A percentile compares a stretch with the other conserved stretches of the same genome.
Conservation (phyloP, 2,888 invertebrate genomes). For the Acrobasis suavella region DNA sequence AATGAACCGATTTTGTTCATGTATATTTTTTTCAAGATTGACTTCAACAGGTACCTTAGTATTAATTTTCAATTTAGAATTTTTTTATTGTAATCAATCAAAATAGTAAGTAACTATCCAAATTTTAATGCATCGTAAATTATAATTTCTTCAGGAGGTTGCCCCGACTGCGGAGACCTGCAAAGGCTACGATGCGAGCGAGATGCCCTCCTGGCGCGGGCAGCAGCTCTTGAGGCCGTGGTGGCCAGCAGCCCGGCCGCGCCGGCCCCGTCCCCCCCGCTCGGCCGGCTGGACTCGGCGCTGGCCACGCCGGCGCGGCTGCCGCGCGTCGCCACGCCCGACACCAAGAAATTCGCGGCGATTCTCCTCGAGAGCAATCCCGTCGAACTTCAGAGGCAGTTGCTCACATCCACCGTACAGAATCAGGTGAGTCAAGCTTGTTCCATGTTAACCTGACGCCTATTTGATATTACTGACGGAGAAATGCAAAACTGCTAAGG, state of each 20-base stretch:
- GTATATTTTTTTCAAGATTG: too few species aligned
- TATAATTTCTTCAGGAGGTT: conserved; percentile 35
- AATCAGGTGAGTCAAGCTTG: conserved; percentile 85
- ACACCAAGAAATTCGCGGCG: conserved; percentile 90
- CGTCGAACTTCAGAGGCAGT: conserved; percentile 91
- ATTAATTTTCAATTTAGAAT: too few species aligned
- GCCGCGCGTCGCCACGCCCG: conserved; percentile 85
- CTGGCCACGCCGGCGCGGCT: conserved; percentile 85
- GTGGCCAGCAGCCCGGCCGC: conserved; percentile 56
- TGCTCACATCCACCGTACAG: conserved; percentile 90
- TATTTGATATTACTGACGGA: too few species aligned
- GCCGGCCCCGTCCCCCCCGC: conserved; percentile 75
- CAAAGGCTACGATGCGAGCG: conserved; percentile 86
- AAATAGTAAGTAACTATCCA: too few species aligned
- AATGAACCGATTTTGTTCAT: too few species aligned
- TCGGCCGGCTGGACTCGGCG: conserved; percentile 87
- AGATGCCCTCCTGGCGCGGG: conserved; percentile 87
- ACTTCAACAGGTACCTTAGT: too few species aligned
- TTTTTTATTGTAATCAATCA: too few species aligned
- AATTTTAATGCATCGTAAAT: not conserved
- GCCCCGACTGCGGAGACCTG: conserved; percentile 72
- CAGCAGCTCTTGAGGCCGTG: conserved; percentile 90
- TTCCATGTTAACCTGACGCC: too few species aligned
- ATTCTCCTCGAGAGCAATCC: conserved; percentile 92
- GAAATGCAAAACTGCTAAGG: too few species aligned